Evolutionary conservation across 1,140 invertebrate species (phyloP).

Genomic region (Adoxophyes honmai): DNA sequence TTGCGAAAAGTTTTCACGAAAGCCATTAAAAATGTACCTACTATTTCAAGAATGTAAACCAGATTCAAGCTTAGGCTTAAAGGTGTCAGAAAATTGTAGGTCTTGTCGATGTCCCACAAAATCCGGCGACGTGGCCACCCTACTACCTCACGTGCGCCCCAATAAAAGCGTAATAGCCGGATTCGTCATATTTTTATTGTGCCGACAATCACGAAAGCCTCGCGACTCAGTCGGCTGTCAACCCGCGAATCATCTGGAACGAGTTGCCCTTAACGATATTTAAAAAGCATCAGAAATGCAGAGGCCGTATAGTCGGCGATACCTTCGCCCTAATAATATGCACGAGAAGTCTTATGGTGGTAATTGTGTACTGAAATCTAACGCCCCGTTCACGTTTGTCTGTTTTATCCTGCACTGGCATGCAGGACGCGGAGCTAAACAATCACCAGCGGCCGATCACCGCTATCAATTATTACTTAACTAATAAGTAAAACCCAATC

Average conservation of each 20-base stretch:
- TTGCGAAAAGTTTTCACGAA: too few species aligned
- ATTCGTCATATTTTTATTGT: constrained; percentile 69
- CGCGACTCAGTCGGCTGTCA: constrained; percentile 29
- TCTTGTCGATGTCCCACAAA: background rate
- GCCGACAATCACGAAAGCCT: constrained; percentile 50
- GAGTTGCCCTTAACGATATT: too few species aligned
- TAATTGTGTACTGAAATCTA: constrained; percentile 38
- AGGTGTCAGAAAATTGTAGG: too few species aligned
- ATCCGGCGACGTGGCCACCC: constrained; percentile 5
- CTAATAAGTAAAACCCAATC: too few species aligned
- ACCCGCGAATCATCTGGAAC: background rate
- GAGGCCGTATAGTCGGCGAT: constrained; percentile 51
- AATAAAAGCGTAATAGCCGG: constrained; percentile 54
- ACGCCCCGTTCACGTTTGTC: too few species aligned
- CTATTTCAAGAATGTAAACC: too few species aligned
- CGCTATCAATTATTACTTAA: too few species aligned
- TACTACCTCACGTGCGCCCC: constrained; percentile 50
- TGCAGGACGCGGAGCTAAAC: too few species aligned
- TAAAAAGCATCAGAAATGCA: constrained; percentile 38
- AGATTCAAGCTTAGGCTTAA: too few species aligned
- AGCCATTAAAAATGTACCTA: too few species aligned
- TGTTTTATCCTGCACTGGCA: too few species aligned
- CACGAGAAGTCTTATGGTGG: constrained; percentile 53
- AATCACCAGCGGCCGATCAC: too few species aligned
- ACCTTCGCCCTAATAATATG: constrained; percentile 58